Evolutionary conservation across 2,797 vertebrate genomes (phyloP).

Genomic region (Podarcis lilfordi): DNA sequence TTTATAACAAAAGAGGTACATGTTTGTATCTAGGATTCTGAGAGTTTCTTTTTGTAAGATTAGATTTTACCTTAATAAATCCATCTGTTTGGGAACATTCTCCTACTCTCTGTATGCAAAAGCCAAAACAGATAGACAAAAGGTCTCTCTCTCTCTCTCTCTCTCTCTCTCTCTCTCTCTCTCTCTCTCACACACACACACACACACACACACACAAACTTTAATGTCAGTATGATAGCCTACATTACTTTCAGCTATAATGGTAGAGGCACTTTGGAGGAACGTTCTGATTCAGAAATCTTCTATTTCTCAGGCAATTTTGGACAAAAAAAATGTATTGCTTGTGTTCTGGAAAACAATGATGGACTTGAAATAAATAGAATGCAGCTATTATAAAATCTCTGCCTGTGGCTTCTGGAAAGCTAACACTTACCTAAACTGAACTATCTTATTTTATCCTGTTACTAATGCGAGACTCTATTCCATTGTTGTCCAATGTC

Average conservation of each 20-base stretch:
- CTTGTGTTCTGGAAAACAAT: slow-evolving; percentile 44
- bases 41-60: slow-evolving; percentile 21
- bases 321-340: slow-evolving; percentile 50
- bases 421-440: slow-evolving; percentile 52
- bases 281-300: slow-evolving; percentile 65
- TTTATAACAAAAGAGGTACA: neutral
- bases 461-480: slow-evolving; percentile 38
- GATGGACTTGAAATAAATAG: slow-evolving; percentile 32
- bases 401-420: slow-evolving; percentile 61
- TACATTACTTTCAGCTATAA: slow-evolving; percentile 66
- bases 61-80: slow-evolving; percentile 37
- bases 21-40: neutral
- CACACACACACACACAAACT: no score
- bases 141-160: no score
- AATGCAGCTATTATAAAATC: slow-evolving; percentile 67
- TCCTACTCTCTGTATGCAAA: slow-evolving; percentile 27
- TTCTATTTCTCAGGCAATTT: slow-evolving; percentile 51
- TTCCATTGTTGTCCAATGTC: slow-evolving; percentile 38
- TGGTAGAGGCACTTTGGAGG: slow-evolving; percentile 63
- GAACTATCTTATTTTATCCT: slow-evolving; percentile 56
- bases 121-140: slow-evolving; percentile 6
- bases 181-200: no score
- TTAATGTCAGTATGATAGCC: slow-evolving; percentile 50
- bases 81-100: slow-evolving; percentile 25
- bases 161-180: no score